Conservation (phyloP, 2,113 vertebrate species). For the Zosterops borbonicus region DNA sequence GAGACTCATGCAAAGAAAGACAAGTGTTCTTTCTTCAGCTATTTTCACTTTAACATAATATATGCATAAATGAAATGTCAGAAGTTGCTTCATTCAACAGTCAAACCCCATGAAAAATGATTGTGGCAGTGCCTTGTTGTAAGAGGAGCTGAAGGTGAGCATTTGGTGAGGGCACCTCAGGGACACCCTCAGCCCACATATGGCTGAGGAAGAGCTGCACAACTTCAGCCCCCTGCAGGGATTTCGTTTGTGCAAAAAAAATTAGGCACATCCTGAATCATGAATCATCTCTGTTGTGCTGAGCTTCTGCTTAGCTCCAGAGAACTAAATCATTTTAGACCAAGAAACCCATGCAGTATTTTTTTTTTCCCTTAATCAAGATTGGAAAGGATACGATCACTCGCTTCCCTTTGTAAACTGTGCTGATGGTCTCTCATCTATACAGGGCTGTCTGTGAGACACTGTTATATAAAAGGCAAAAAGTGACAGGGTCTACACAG, state of each 20-base stretch:
- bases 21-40: neutral
- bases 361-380: neutral
- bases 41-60: neutral
- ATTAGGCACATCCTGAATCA: neutral
- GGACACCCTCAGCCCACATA: neutral
- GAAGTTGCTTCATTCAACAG: neutral
- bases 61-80: neutral
- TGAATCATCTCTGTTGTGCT: neutral
- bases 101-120: neutral
- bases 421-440: conserved; percentile 1
- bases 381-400: conserved; percentile 3
- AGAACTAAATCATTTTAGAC: neutral
- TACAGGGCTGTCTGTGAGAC: neutral
- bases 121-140: neutral
- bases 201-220: neutral
- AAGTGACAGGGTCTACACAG: neutral
- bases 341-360: neutral
- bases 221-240: neutral
- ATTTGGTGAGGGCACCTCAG: neutral
- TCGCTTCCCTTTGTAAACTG: neutral
- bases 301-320: neutral
- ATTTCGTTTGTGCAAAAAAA: neutral
- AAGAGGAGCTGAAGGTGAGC: neutral
- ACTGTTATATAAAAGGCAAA: neutral
- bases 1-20: neutral